phyloP scores from a whole-genome alignment of 1,140 invertebrate species.

The Drosophila watanabei region DNA sequence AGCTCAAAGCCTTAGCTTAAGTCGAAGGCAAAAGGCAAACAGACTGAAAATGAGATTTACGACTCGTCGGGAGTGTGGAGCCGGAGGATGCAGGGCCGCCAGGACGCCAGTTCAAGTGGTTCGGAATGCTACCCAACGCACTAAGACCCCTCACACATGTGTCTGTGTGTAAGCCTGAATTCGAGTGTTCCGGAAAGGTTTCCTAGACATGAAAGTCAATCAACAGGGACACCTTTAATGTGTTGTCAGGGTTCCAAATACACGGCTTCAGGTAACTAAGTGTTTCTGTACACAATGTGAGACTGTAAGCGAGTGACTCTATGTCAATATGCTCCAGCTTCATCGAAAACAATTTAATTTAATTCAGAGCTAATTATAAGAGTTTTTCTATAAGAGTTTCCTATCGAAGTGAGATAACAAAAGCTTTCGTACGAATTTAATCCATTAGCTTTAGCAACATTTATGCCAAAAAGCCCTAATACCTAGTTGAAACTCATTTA shows the following conservation, averaged over 20 bases:
- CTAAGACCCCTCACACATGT: constrained; percentile 20
- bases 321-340: background rate
- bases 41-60: constrained; percentile 69
- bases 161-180: constrained; percentile 3
- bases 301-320: background rate
- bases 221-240: constrained; percentile 40
- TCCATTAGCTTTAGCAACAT: background rate
- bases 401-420: background rate
- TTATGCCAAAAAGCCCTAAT: background rate
- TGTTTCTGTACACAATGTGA: constrained; percentile 2
- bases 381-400: background rate
- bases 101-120: constrained; percentile 1
- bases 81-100: background rate
- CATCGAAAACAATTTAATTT: constrained; percentile 1
- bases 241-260: constrained; percentile 11
- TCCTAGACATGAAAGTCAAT: constrained; percentile 52
- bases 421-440: background rate
- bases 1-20: constrained; percentile 29
- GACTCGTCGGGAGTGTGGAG: background rate
- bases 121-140: background rate
- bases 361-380: background rate
- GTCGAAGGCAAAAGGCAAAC: constrained; percentile 55
- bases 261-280: constrained; percentile 15
- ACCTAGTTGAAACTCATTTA: background rate
- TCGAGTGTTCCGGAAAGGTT: constrained; percentile 23